Conservation (phyloP, 2,797 vertebrate species). For the Tachyglossus aculeatus region DNA sequence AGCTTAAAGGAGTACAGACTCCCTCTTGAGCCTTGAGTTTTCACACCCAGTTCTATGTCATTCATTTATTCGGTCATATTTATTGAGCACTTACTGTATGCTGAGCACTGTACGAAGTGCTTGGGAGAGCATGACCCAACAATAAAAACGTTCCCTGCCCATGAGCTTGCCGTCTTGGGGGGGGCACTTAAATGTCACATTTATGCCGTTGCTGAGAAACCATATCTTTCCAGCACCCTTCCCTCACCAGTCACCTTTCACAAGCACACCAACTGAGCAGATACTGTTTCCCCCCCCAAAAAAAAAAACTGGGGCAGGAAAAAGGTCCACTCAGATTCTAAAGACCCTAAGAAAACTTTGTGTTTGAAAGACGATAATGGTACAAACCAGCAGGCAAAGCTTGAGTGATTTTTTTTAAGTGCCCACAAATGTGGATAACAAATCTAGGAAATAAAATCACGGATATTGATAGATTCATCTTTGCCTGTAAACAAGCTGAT, state of each 20-base stretch:
- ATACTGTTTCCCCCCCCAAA: slow-evolving; percentile 62
- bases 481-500: neutral
- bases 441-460: slow-evolving; percentile 5
- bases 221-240: slow-evolving; percentile 63
- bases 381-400: neutral
- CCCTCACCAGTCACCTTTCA: slow-evolving; percentile 57
- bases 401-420: neutral
- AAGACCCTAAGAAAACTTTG: slow-evolving; percentile 24
- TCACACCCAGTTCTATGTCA: neutral
- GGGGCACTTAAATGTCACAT: too few relatives aligned
- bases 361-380: slow-evolving; percentile 32
- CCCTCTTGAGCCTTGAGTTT: slow-evolving; percentile 26
- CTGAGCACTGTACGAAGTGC: too few relatives aligned
- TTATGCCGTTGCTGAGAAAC: slow-evolving; percentile 50
- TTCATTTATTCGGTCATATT: too few relatives aligned
- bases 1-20: too few relatives aligned
- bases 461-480: neutral
- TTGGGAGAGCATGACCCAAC: too few relatives aligned
- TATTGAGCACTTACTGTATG: too few relatives aligned
- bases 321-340: slow-evolving; percentile 55
- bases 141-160: too few relatives aligned
- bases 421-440: neutral
- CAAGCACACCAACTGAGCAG: slow-evolving; percentile 41
- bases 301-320: slow-evolving; percentile 54
- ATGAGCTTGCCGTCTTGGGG: too few relatives aligned